Base-by-base conservation (phyloP, 2,888 invertebrate genomes). In the Hecatera dysodea region DNA sequence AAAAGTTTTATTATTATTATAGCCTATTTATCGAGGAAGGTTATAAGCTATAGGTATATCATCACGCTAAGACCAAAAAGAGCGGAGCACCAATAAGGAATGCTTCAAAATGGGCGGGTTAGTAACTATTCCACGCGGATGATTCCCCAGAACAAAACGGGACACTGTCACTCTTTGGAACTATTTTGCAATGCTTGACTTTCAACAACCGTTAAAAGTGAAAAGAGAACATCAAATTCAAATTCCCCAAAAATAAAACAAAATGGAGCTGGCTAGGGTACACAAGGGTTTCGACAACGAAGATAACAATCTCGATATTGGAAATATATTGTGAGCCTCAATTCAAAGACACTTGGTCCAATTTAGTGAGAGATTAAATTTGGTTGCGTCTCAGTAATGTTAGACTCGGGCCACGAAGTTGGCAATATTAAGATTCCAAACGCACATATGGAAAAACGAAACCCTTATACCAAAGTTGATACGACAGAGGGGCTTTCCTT, bases 281-380 rank as follows among this genome's bases (percentile, higher is more conserved):
- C 36, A 27, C 24, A 62, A 67, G 61, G 36, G 72, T 50, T 36
- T 52, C 46, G 61, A 67, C 72, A 24, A 67, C 73, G 72, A 77
- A 83, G 79, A 81, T 72, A 83, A 75, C 72, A 77, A 61, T 72
- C 39, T 36, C 71, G 46, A 79, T 81, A 83, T 83, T 75, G 83
- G 74, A 74, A 79, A 81, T 84, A 81, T 78, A 81, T 78, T 78
- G 78, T 33, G 66, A 59, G 59, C n/a, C 48, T 78, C 71, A 73
- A 81, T 79, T 79, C 64, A 74, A 78, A 79, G 72, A 79, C 67
- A 79, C 70, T 75, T 53, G 33, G 56, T 78, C 72, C 84, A 84
- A 84, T 84, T 84, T 78, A 66, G 76, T 70, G 64, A 59, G 53
- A 81, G 78, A 84, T 84, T 84, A 81, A 84, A 84, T 84, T 84